Evolutionary conservation across 2,113 vertebrate species (phyloP), one percentile per base, ranked within the genome.

Genomic region (Oostethus manadensis): DNA sequence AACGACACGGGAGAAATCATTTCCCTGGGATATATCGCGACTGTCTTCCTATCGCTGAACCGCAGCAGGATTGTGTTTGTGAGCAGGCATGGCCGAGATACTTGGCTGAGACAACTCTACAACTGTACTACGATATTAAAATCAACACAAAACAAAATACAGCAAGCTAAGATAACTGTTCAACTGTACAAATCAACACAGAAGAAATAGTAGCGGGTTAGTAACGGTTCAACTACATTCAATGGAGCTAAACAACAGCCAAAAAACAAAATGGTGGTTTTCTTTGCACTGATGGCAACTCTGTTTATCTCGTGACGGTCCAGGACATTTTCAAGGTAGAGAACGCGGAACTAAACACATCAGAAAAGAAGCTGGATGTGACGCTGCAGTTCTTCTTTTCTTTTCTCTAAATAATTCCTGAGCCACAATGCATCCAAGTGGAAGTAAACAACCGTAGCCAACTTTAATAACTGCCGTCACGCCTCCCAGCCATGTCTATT

Each of bases 1-100:
- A 88, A 86, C 82, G 76, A 70, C 68, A 70, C 73, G 72, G 43
- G 77, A 78, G 80, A 80, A 80, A 84, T 84, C 76, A 88, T 85
- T 88, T 86, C 84, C 77, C 62, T 46, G 82, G 84, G 81, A 84
- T 83, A 79, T 73, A 74, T 82, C 78, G 85, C 80, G 33, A 48
- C 81, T 78, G 86, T 1, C 83, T 62, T 78, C 86, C 85, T 81
- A 84, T 86, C 68, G 40, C 50, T 45, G 43, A 59, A 51, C 64
- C 57, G 62, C 76, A 71, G 40, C 26, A 56, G 48, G 58, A 69
- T 63, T 22, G 62, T 33, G 38, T 54, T 44, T 46, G 59, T 55
- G 62, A 20, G 33, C 47, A 54, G 17, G n/a, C n/a, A n/a, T n/a
- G n/a, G n/a, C n/a, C n/a, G n/a, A 35, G 51, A 26, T 53, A 29